Percentiles rank a stretch among this genome's conserved stretches.
Conservation (phyloP, 2,113 vertebrate species). For the Xiphias gladius region DNA sequence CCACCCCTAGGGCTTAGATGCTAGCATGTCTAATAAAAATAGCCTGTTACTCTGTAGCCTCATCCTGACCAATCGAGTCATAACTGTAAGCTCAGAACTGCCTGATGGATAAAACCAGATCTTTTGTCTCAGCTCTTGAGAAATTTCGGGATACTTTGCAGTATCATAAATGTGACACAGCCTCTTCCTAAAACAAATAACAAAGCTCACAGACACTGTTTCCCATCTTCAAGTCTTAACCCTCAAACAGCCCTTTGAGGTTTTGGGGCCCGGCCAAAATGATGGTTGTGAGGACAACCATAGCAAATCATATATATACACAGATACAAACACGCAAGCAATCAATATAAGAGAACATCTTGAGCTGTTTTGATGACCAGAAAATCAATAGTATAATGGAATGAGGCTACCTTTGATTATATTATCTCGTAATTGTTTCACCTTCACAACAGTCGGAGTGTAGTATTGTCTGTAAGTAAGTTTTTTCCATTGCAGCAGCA, state of each 20-base stretch:
- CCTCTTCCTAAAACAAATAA: not conserved
- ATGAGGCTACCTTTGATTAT: constrained; percentile 15
- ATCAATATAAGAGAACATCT: constrained; percentile 28
- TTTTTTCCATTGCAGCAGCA: not conserved
- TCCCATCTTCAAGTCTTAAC: constrained; percentile 2
- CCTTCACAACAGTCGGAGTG: constrained; percentile 9
- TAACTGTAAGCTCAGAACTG: no score
- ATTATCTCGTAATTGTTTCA: constrained; percentile 28
- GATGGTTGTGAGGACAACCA: no score
- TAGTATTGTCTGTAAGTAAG: not conserved
- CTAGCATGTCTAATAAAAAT: no score
- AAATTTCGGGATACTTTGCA: no score
- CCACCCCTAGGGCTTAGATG: no score
- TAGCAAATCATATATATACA: no score
- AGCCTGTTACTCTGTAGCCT: no score
- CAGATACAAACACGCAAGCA: not conserved
- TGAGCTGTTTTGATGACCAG: not conserved
- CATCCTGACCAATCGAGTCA: no score
- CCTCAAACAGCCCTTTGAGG: no score
- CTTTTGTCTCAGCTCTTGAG: no score
- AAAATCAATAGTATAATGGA: constrained; percentile 41
- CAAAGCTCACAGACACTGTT: not conserved
- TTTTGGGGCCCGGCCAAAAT: no score
- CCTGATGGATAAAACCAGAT: no score
- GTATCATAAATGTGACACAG: not conserved